phyloP scores from a whole-genome alignment of 1,140 invertebrate species.

The Saccostrea glomerata region DNA sequence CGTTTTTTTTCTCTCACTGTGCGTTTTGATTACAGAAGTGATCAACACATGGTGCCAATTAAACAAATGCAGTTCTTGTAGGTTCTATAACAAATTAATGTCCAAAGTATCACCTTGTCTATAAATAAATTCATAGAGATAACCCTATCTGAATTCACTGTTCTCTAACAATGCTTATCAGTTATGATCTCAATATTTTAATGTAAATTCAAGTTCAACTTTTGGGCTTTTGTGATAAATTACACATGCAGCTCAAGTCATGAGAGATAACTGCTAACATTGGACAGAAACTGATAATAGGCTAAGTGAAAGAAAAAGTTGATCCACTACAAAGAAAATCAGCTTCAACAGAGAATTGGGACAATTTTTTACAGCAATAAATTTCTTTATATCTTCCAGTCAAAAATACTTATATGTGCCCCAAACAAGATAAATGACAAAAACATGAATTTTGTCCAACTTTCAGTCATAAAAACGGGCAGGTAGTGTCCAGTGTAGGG shows the following conservation, averaged over 20 bases:
- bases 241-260: slow-evolving; percentile 35
- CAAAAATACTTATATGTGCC: slow-evolving; percentile 22
- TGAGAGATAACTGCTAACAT: background rate
- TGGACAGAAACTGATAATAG: too few species aligned
- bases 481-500: slow-evolving; percentile 21
- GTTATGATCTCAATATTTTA: slow-evolving; percentile 37
- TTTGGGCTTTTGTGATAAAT: slow-evolving; percentile 34
- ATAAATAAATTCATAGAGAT: slow-evolving; percentile 36
- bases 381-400: background rate
- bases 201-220: slow-evolving; percentile 37
- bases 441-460: slow-evolving; percentile 36
- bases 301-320: too few species aligned
- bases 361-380: slow-evolving; percentile 7
- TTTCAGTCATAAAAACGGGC: slow-evolving; percentile 34
- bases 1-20: slow-evolving; percentile 23
- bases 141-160: slow-evolving; percentile 37
- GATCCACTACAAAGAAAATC: background rate
- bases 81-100: slow-evolving; percentile 46
- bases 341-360: slow-evolving; percentile 1
- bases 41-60: slow-evolving; percentile 41
- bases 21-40: slow-evolving; percentile 40
- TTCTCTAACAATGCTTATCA: slow-evolving; percentile 29
- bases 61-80: slow-evolving; percentile 36
- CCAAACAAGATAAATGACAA: background rate
- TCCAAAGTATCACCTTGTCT: slow-evolving; percentile 42